phyloP scores from a whole-genome alignment of 2,797 vertebrate species.

The Poeciliopsis presidionis region DNA sequence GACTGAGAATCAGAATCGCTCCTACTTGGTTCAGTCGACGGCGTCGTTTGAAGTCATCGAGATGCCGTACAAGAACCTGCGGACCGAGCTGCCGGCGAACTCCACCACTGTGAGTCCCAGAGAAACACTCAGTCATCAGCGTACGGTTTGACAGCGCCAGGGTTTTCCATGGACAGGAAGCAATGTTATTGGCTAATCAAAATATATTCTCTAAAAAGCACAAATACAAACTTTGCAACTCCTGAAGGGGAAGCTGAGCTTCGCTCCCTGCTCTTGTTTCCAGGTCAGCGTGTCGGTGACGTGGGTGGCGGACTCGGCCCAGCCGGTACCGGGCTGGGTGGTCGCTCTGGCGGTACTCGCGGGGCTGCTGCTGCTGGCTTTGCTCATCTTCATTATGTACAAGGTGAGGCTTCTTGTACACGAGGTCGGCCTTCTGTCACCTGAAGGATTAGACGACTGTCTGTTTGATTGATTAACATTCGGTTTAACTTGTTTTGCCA shows the following conservation, averaged over 20 bases:
- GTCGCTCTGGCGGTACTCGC: slow-evolving; percentile 93
- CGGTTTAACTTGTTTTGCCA: neutral
- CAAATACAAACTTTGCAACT: neutral
- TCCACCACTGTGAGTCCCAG: slow-evolving; percentile 62
- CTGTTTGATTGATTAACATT: too few species aligned
- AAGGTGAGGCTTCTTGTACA: slow-evolving; percentile 78
- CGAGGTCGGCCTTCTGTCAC: too few species aligned
- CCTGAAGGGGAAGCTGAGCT: neutral
- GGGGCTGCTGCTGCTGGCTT: slow-evolving; percentile 89
- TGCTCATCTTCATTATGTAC: slow-evolving; percentile 97
- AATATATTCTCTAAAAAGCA: neutral
- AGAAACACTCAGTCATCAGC: neutral
- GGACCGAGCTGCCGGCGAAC: slow-evolving; percentile 85
- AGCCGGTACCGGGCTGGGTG: slow-evolving; percentile 91
- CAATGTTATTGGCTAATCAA: neutral
- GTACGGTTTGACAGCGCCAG: neutral
- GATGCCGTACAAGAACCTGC: slow-evolving; percentile 93
- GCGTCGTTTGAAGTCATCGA: slow-evolving; percentile 92
- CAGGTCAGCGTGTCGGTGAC: slow-evolving; percentile 90
- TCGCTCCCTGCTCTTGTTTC: neutral
- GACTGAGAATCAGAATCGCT: slow-evolving; percentile 92
- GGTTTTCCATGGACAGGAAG: neutral
- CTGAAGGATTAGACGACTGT: too few species aligned
- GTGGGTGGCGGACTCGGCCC: slow-evolving; percentile 85
- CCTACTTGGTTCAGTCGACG: slow-evolving; percentile 87